Conservation (phyloP, 2,888 invertebrate species). For the Eudemis profundana region DNA sequence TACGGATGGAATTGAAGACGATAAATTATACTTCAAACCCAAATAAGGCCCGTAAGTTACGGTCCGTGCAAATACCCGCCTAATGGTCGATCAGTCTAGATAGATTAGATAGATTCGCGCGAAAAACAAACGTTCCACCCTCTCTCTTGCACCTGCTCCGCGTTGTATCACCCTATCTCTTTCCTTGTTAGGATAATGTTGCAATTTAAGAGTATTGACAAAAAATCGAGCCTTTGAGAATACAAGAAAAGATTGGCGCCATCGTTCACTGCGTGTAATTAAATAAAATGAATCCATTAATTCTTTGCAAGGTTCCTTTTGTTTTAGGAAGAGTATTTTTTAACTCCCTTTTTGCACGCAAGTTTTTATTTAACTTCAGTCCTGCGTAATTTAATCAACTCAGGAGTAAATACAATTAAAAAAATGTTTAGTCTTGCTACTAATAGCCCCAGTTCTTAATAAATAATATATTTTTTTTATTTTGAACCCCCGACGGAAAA, state of each 20-base stretch:
- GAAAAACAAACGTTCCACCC: conserved; percentile 54
- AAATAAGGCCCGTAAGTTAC: conserved; percentile 81
- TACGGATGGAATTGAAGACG: conserved; percentile 82
- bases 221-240: conserved; percentile 26
- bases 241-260: conserved; percentile 13
- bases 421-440: too few species aligned
- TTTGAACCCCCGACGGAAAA: too few species aligned
- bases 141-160: conserved; percentile 30
- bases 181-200: conserved; percentile 24
- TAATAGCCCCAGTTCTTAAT: too few species aligned
- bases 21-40: conserved; percentile 84
- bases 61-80: conserved; percentile 68
- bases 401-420: too few species aligned
- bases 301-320: conserved; percentile 10
- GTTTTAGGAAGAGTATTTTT: neutral
- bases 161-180: conserved; percentile 1
- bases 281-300: conserved; percentile 22
- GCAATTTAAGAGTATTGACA: conserved; percentile 3
- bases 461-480: too few species aligned
- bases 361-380: too few species aligned
- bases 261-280: conserved; percentile 38
- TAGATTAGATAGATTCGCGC: conserved; percentile 68
- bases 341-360: conserved; percentile 4
- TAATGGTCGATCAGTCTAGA: conserved; percentile 76
- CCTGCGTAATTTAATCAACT: too few species aligned